Percentiles rank a stretch among this genome's conserved stretches.
phyloP scores from a whole-genome alignment of 2,797 vertebrate genomes.

The Varecia variegata region DNA sequence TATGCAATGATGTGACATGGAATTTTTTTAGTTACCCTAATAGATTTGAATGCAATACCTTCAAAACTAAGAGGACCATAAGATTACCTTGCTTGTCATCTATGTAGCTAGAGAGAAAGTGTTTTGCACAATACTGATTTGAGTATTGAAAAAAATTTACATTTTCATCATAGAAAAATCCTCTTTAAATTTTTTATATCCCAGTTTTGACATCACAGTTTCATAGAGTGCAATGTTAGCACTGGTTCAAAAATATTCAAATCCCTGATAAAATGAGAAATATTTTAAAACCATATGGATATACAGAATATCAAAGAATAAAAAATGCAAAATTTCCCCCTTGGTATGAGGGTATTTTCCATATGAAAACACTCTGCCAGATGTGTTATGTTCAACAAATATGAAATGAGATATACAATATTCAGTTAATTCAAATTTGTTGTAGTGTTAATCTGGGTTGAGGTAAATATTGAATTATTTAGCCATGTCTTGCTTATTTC shows the following conservation, averaged over 20 bases:
- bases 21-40: neutral
- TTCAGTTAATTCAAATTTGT: neutral
- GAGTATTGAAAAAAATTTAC: neutral
- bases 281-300: neutral
- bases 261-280: neutral
- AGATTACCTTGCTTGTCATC: conserved; percentile 21
- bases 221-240: neutral
- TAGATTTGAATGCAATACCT: conserved; percentile 7
- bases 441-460: neutral
- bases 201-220: neutral
- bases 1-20: neutral
- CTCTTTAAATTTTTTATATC: neutral
- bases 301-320: neutral
- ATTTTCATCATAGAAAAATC: conserved; percentile 1
- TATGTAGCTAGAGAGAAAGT: neutral
- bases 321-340: neutral
- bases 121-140: neutral
- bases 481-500: neutral
- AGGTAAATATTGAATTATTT: neutral
- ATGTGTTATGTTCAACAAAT: neutral
- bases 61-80: conserved; percentile 34
- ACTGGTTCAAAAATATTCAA: neutral
- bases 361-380: neutral
- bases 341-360: neutral
- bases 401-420: neutral